These are phyloP conservation scores for Polyodon spathula DNA, from an alignment of 2,113 vertebrate species.

Conservation along the genomic window DNA sequence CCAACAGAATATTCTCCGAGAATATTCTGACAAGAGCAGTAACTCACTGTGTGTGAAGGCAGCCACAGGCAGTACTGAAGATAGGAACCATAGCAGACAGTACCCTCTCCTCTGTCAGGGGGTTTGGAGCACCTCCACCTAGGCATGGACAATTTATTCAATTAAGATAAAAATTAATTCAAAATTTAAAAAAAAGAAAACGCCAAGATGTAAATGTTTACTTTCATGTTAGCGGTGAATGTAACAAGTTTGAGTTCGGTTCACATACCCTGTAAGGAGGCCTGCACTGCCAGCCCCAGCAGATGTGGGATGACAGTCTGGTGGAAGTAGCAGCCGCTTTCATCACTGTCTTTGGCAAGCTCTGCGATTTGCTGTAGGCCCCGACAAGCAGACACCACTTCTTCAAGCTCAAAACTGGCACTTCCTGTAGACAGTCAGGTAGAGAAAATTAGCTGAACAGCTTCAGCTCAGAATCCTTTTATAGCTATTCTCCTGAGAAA, in stretches of 20 bases:
- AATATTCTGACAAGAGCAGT: not conserved
- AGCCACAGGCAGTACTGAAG: constrained; percentile 73
- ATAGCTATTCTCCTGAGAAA: not conserved
- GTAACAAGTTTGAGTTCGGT: no score
- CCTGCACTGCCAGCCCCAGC: constrained; percentile 71
- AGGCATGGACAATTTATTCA: no score
- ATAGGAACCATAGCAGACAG: constrained; percentile 72
- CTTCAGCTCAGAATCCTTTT: not conserved
- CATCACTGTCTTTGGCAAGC: constrained; percentile 52
- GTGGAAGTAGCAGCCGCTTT: constrained; percentile 73
- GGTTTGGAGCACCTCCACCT: constrained; percentile 35
- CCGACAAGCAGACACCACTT: constrained; percentile 59
- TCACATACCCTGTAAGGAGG: constrained; percentile 65
- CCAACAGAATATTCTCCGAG: not conserved
- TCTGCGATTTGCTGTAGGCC: constrained; percentile 75
- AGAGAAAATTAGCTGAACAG: not conserved
- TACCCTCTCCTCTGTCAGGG: constrained; percentile 59
- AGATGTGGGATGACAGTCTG: constrained; percentile 66
- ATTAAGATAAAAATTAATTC: no score
- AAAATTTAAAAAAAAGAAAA: no score
- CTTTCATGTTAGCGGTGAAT: no score
- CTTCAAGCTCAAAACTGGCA: constrained; percentile 32
- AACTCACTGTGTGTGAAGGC: constrained; percentile 76
- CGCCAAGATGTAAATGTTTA: no score
- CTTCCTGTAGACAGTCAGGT: constrained; percentile 37